Base-by-base conservation (phyloP, 2,888 invertebrate species). In the Pollenia amentaria region DNA sequence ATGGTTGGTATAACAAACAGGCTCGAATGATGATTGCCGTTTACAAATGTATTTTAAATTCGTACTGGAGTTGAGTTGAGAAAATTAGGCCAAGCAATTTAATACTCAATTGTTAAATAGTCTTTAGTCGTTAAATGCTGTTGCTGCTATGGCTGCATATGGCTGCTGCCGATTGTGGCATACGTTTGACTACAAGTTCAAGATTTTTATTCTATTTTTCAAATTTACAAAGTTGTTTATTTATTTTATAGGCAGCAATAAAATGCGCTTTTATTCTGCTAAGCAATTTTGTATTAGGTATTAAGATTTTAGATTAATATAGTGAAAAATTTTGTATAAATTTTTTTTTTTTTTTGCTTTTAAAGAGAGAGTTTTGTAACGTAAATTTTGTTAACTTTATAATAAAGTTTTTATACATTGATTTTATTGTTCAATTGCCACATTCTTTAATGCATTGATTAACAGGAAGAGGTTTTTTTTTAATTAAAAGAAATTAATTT, bases 11-110 rank as follows among this genome's bases (percentile, higher is more conserved):
- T 21, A 21, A 51, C 29, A 18, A 10, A 18, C 9, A 55, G 55
- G 44, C 29, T 29, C n/a, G 12, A 40, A n/a, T 62, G 62, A 38
- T 62, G 40, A 62, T 62, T 55, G 55, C 38, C 57, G 0, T 60
- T 51, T 55, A 53, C 38, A 64, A 72, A 64, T 53, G 64, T 48
- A 53, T 60, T 60, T 42, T 16, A 72, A 60, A 60, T 48, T 48
- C 18, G 16, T 16, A 73, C 53, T 40, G 42, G 16, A 77, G 72
- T 65, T 76, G 51, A 78, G 77, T 78, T 84, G 84, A 75, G 78
- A 79, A 87, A 87, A 87, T 87, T 87, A 87, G 87, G 87, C 84
- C 87, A 87, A 80, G 80, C 80, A 80, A 83, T 86, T 86, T 79
- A 79, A 76, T 75, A 87, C 80, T 67, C 76, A 87, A 84, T 83